Base-by-base conservation (phyloP, 2,113 vertebrate genomes). In the Gnathonemus echidnorhynchus region DNA sequence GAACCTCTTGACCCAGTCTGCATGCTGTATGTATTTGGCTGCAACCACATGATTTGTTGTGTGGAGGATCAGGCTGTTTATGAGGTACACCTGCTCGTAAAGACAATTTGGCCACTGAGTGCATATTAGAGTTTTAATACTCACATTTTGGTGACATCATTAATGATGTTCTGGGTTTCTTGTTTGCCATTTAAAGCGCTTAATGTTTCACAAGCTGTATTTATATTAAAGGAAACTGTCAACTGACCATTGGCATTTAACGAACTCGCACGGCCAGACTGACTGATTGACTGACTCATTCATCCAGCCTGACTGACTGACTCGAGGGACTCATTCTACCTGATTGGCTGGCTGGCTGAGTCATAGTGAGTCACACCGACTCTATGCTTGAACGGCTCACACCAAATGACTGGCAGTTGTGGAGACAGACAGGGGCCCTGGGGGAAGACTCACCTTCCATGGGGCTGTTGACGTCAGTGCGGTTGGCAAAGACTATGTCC, bases 401-500 rank as follows among this genome's bases (percentile, higher is more conserved):
- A 88, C 80, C 19, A 42, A 85, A 48, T 85, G 83, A 85, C 74
- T 80, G 74, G 39, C 74, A 80, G 83, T 24, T 48, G 19, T 48
- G 45, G 39, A 21, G 83, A 90, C 86, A 83, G 13, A 35, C 27
- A 46, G n/a, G 52, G 8, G 27, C 21, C 27, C 27, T 42, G 42
- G 1, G 45, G 3, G 62, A 27, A 70, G 27, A 89, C 93, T 94
- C 92, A 98, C 97, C 97, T 95, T 98, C 97, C 97, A 97, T 97
- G 0, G 97, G 97, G 92, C 96, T 97, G 94, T 97, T 97, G 86
- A 97, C 96, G 6, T 98, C 97, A 35, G 96, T 97, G 88, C 97
- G 95, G 93, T 97, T 98, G 31, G 97, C 97, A 53, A 98, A 98
- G 58, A 98, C 94, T 0, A 98, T 97, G 92, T 98, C 97, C 88